These are phyloP conservation scores for Drosophila diplacantha DNA, from an alignment of 2,888 invertebrate genomes.

Conservation along the genomic window DNA sequence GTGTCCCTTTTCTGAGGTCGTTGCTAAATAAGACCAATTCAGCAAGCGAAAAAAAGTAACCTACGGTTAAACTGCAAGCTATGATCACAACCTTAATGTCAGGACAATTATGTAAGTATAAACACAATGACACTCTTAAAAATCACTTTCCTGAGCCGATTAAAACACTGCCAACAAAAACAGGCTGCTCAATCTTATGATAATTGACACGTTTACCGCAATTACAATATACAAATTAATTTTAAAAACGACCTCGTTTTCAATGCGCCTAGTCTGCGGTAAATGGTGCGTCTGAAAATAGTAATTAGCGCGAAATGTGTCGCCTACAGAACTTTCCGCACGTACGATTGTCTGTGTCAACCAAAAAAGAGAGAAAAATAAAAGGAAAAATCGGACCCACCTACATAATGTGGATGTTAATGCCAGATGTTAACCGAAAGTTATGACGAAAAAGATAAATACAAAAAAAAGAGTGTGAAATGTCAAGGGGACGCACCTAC, in stretches of 20 bases:
- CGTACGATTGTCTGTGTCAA: conserved; percentile 2
- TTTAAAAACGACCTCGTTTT: conserved; percentile 5
- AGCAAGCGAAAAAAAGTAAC: background rate
- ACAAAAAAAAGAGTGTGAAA: conserved; percentile 2
- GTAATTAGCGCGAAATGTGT: conserved; percentile 16
- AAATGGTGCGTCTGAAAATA: conserved; percentile 15
- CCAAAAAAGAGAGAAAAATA: background rate
- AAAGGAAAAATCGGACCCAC: conserved; percentile 2
- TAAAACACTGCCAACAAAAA: no score
- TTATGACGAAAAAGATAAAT: conserved; percentile 16
- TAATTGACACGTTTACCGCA: background rate
- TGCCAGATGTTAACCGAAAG: conserved; percentile 22
- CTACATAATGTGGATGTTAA: conserved; percentile 4
- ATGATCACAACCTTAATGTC: background rate
- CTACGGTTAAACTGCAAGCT: background rate
- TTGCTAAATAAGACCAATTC: background rate
- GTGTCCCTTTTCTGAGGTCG: no score
- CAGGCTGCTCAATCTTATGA: background rate
- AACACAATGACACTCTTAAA: no score
- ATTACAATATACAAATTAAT: conserved; percentile 6
- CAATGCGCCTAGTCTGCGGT: background rate
- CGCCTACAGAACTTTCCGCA: conserved; percentile 9
- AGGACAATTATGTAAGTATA: no score
- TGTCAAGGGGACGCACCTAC: conserved; percentile 10
- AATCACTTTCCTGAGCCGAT: background rate